Base-by-base conservation (phyloP, 2,797 vertebrate genomes). In the Scarus forsteni region DNA sequence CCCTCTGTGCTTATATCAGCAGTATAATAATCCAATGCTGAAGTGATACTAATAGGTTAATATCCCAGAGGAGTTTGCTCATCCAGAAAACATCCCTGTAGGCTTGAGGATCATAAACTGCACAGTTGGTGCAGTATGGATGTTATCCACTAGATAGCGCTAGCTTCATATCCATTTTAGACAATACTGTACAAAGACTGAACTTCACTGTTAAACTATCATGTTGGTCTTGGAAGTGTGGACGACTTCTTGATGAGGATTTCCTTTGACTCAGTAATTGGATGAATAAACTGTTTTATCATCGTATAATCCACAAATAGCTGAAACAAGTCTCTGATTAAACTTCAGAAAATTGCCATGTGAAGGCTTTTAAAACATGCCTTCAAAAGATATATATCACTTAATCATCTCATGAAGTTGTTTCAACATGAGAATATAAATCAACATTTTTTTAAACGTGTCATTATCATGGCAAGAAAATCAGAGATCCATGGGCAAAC, bases 241-340 rank as follows among this genome's bases (percentile, higher is more conserved):
- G 78, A 67, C 88, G 75, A 80, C 59, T 87, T 89, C 79, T 77
- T 90, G 90, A 86, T 80, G 75, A 89, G 64, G 55, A 78, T 79
- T 87, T 90, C 79, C 81, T 88, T 70, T 65, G 73, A 70, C 73
- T 70, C 67, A 74, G 68, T 71, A 54, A 46, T 38, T 39, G 38
- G 73, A 70, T 89, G 79, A n/a, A 87, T 91, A 85, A 87, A 87
- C 83, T 80, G 61, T 82, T 61, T 83, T 62, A 66, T 77, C 77
- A 79, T 35, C 48, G 73, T 54, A 78, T 65, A 77, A 79, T 61
- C 72, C 72, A 80, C 73, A 66, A 73, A 75, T 13, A 70, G 71
- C 70, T 51, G 43, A 60, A 12, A 13, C 67, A 70, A 35, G 53
- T 53, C 53, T 77, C 62, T 79, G 82, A 91, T 84, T 83, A 79